A percentile compares a stretch with the other conserved stretches of the same genome.
phyloP scores from a whole-genome alignment of 2,113 vertebrate genomes.

The Cinclus cinclus region DNA sequence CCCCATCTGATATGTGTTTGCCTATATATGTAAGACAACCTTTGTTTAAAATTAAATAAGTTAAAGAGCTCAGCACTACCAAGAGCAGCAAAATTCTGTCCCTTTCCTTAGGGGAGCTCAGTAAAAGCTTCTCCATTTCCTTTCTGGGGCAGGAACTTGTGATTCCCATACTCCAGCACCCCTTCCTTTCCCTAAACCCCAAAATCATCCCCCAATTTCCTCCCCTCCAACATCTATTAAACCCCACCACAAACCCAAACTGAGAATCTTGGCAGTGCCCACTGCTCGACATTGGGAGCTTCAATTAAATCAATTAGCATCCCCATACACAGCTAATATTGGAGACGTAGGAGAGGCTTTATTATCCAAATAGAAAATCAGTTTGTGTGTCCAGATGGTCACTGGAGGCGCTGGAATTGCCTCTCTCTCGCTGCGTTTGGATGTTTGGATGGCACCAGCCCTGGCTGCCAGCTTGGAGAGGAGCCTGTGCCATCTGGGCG shows the following conservation, averaged over 20 bases:
- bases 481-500: not conserved
- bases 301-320: constrained; percentile 59
- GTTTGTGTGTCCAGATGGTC: constrained; percentile 55
- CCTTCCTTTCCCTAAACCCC: not conserved
- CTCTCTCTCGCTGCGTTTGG: constrained; percentile 2
- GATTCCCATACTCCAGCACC: not conserved
- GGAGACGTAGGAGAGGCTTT: constrained; percentile 18
- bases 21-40: rapidly evolving
- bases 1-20: rapidly evolving
- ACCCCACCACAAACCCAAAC: not conserved
- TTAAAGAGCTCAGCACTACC: not conserved
- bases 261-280: not conserved
- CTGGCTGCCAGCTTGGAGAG: not conserved
- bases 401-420: constrained; percentile 49
- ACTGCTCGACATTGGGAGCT: not conserved
- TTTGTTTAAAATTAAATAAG: not conserved
- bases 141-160: not conserved
- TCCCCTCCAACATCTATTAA: not conserved
- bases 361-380: constrained; percentile 21
- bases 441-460: constrained; percentile 30
- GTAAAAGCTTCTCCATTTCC: not conserved
- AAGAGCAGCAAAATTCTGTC: not conserved
- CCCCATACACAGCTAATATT: not conserved
- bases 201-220: rapidly evolving
- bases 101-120: not conserved